These are phyloP conservation scores for Hydrozoanthus tunicans DNA, from an alignment of 64 coral and sea anemone species.

Conservation along the genomic window DNA sequence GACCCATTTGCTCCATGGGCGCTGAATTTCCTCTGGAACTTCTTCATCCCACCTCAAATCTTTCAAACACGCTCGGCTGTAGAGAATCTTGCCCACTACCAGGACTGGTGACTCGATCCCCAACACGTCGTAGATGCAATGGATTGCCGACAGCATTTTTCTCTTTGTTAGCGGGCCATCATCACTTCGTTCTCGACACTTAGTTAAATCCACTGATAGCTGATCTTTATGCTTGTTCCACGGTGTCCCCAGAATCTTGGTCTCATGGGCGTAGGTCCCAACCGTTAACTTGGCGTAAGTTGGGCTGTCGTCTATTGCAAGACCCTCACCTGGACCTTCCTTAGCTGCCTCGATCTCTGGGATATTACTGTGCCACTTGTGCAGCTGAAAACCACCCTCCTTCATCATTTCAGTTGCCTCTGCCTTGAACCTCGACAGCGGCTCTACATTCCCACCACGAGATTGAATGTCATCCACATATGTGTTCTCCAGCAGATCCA, in stretches of 20 bases:
- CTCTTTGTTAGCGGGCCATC: constrained; percentile 59
- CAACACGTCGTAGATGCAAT: constrained; percentile 62
- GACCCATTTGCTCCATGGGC: constrained; percentile 65
- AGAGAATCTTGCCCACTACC: constrained; percentile 65
- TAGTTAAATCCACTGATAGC: constrained; percentile 9
- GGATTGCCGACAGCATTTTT: constrained; percentile 65
- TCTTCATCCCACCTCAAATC: constrained; percentile 68
- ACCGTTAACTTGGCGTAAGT: constrained; percentile 14
- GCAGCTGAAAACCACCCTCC: constrained; percentile 61
- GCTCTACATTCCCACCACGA: constrained; percentile 45
- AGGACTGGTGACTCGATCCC: constrained; percentile 61
- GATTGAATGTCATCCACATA: constrained; percentile 80
- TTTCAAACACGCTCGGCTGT: constrained; percentile 60
- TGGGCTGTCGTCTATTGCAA: not conserved
- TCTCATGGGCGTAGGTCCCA: constrained; percentile 13
- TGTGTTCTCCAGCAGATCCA: constrained; percentile 56
- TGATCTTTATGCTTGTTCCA: constrained; percentile 63
- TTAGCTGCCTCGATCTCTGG: constrained; percentile 23
- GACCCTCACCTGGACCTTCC: not conserved
- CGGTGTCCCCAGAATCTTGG: constrained; percentile 62
- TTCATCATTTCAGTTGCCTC: constrained; percentile 72
- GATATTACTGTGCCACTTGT: constrained; percentile 76
- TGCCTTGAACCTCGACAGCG: constrained; percentile 57
- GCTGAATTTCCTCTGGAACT: constrained; percentile 52
- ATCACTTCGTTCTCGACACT: not conserved